Conservation (phyloP, 2,113 vertebrate genomes). For the Sinocyclocheilus anshuiensis region DNA sequence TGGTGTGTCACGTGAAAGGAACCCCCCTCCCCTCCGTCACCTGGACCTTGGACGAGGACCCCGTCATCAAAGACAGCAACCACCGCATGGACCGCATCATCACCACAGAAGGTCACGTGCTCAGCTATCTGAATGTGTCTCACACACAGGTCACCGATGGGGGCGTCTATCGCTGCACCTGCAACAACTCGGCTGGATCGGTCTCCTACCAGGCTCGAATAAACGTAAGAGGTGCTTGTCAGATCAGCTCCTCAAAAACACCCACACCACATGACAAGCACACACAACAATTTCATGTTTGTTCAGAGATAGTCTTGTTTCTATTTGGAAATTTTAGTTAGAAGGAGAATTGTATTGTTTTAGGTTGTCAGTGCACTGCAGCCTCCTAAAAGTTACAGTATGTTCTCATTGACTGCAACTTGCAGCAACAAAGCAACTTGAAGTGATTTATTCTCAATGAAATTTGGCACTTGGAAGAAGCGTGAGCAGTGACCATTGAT, state of each 20-base stretch:
- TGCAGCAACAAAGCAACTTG: not conserved
- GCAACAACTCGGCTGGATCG: slow-evolving; percentile 97
- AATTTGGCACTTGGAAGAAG: no score
- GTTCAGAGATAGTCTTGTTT: not conserved
- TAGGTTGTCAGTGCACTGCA: not conserved
- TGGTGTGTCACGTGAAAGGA: slow-evolving; percentile 95
- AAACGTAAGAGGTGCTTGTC: slow-evolving; percentile 99
- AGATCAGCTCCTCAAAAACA: slow-evolving; percentile 96
- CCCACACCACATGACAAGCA: slow-evolving; percentile 69
- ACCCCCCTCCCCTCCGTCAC: slow-evolving; percentile 90
- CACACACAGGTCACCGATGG: slow-evolving; percentile 94
- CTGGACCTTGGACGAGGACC: slow-evolving; percentile 95
- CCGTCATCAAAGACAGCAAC: slow-evolving; percentile 88
- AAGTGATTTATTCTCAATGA: not conserved
- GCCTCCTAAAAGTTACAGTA: not conserved
- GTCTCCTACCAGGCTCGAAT: slow-evolving; percentile 99
- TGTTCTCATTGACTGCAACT: not conserved
- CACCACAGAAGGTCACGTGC: slow-evolving; percentile 90
- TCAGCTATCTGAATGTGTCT: slow-evolving; percentile 97
- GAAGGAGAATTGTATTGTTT: not conserved
- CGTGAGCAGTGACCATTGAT: not conserved
- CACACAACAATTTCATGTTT: slow-evolving; percentile 37
- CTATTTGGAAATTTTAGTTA: not conserved
- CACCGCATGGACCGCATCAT: slow-evolving; percentile 94
- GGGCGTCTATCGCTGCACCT: slow-evolving; percentile 95